phyloP scores from a whole-genome alignment of 2,113 vertebrate genomes.

The Eulemur rufifrons region DNA sequence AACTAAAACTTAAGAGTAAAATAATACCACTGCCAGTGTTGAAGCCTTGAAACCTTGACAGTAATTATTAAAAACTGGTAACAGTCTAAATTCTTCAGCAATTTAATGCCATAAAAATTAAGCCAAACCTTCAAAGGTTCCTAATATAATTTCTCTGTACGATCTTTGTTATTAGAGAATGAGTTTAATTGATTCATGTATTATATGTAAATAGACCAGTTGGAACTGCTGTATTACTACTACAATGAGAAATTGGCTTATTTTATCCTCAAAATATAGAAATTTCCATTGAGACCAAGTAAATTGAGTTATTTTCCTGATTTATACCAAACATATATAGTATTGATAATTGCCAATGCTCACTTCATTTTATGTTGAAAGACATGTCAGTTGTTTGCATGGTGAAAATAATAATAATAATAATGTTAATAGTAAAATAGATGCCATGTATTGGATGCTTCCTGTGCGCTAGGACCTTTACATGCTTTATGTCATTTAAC shows the following conservation, averaged over 20 bases:
- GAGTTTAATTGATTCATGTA: not conserved
- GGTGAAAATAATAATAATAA: not conserved
- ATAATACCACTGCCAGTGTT: not conserved
- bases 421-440: not conserved
- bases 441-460: not conserved
- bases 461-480: not conserved
- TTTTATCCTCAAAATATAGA: slow-evolving; percentile 27
- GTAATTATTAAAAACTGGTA: slow-evolving; percentile 44
- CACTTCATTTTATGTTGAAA: not conserved
- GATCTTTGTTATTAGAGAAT: not conserved
- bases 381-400: not conserved
- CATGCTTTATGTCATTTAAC: not conserved
- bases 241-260: not conserved
- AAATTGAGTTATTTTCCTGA: slow-evolving; percentile 4
- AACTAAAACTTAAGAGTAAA: slow-evolving; percentile 7
- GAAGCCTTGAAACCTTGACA: slow-evolving; percentile 3
- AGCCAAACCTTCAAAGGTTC: slow-evolving; percentile 13
- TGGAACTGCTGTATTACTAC: not conserved
- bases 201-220: not conserved
- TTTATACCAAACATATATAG: not conserved
- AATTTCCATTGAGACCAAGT: not conserved
- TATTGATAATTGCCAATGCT: not conserved
- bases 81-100: slow-evolving; percentile 15
- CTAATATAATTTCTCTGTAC: not conserved
- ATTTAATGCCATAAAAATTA: slow-evolving; percentile 14